These are phyloP conservation scores for Resseliella maxima DNA, from an alignment of 2,888 invertebrate species.

Conservation along the genomic window DNA sequence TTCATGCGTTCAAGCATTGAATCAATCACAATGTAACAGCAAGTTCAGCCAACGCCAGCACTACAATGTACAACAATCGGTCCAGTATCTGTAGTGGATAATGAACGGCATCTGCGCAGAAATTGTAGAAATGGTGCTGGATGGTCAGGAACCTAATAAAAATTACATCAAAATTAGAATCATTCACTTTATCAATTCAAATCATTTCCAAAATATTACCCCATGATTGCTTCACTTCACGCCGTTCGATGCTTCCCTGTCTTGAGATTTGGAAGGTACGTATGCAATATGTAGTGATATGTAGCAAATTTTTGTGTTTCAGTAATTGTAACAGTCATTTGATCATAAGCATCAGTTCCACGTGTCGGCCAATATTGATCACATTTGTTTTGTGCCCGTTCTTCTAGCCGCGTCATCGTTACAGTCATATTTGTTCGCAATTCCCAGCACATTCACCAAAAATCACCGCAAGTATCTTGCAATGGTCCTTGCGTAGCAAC, in stretches of 20 bases:
- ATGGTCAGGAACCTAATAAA: conserved; percentile 79
- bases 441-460: conserved; percentile 99
- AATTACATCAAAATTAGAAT: no score
- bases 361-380: conserved; percentile 98
- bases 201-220: no score
- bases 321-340: conserved; percentile 92
- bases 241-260: conserved; percentile 82
- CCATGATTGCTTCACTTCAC: conserved; percentile 99
- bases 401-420: conserved; percentile 99
- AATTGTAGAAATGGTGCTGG: conserved; percentile 99
- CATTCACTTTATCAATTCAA: no score
- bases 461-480: conserved; percentile 97
- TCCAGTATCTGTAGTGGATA: conserved; percentile 92
- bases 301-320: conserved; percentile 98
- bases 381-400: conserved; percentile 95
- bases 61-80: conserved; percentile 96
- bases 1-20: conserved; percentile 98
- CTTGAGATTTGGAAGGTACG: conserved; percentile 92
- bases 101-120: conserved; percentile 88
- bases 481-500: conserved; percentile 99
- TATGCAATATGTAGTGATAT: conserved; percentile 97
- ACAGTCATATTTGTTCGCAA: conserved; percentile 93
- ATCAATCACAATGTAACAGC: conserved; percentile 98
- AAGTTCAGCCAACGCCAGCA: conserved; percentile 91
- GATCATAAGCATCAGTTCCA: conserved; percentile 94